phyloP scores from a whole-genome alignment of 2,888 invertebrate genomes.

The Villa cingulata region DNA sequence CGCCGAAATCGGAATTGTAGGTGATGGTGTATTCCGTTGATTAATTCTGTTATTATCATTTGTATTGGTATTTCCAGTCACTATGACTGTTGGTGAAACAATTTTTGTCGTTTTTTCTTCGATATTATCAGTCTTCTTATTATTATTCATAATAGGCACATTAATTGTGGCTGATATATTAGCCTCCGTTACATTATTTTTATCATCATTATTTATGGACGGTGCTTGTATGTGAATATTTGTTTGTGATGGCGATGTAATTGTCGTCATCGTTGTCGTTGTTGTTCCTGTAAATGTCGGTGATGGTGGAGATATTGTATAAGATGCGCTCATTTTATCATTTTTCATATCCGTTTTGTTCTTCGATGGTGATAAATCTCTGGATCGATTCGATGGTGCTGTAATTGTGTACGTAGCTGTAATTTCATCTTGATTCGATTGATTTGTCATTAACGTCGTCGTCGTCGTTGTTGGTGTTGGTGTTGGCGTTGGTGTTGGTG shows the following conservation, averaged over 20 bases:
- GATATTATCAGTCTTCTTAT: background rate
- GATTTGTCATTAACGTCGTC: too few species aligned
- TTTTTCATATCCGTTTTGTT: constrained; percentile 15
- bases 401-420: constrained; percentile 16
- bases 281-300: background rate
- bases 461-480: background rate
- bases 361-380: background rate
- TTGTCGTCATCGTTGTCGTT: constrained; percentile 4
- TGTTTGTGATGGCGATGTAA: constrained; percentile 1
- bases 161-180: constrained; percentile 6
- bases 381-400: constrained; percentile 5
- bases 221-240: constrained; percentile 11
- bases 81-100: background rate
- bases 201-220: constrained; percentile 13
- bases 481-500: constrained; percentile 6
- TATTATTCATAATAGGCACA: background rate
- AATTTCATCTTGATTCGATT: constrained; percentile 10
- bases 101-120: background rate
- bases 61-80: constrained; percentile 8
- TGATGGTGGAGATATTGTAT: constrained; percentile 14
- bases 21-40: constrained; percentile 30
- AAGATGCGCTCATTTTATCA: constrained; percentile 25
- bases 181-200: constrained; percentile 15
- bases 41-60: constrained; percentile 3
- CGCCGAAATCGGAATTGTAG: constrained; percentile 22